These are phyloP conservation scores for Ceratoteleas bidentatus DNA, from an alignment of 1,140 invertebrate genomes.

Conservation along the genomic window DNA sequence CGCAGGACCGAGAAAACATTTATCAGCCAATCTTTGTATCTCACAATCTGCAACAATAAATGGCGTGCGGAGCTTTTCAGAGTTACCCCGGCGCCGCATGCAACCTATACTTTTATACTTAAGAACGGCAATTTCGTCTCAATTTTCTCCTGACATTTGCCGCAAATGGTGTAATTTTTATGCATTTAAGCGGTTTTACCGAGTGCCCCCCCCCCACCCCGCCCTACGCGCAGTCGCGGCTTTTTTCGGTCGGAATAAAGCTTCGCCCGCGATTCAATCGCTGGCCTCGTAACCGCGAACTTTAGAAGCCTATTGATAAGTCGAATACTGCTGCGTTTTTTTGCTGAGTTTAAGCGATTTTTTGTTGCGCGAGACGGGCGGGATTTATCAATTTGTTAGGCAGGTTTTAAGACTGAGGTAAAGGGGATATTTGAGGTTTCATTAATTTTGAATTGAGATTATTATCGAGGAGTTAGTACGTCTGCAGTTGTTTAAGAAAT, in stretches of 20 bases:
- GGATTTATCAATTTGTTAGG: too few species aligned
- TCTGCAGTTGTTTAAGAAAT: too few species aligned
- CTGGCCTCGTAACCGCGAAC: slow-evolving; percentile 9
- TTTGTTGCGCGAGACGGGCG: background rate
- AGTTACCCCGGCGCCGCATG: slow-evolving; percentile 30
- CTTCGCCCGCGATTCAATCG: slow-evolving; percentile 33
- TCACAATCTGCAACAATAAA: slow-evolving; percentile 57
- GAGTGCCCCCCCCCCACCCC: slow-evolving; percentile 12
- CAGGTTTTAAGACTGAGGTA: too few species aligned
- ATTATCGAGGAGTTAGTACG: too few species aligned
- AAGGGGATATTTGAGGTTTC: too few species aligned
- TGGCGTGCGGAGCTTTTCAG: slow-evolving; percentile 52
- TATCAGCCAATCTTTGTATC: slow-evolving; percentile 61
- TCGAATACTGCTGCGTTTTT: background rate
- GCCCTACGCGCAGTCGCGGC: slow-evolving; percentile 13
- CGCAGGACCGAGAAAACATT: slow-evolving; percentile 48
- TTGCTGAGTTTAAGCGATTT: background rate
- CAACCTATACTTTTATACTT: slow-evolving; percentile 63
- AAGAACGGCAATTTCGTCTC: slow-evolving; percentile 63
- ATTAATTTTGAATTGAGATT: too few species aligned
- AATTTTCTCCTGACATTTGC: slow-evolving; percentile 63
- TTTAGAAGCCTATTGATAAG: slow-evolving; percentile 19
- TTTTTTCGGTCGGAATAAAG: slow-evolving; percentile 25
- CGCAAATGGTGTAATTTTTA: slow-evolving; percentile 64
- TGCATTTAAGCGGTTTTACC: slow-evolving; percentile 53